Percentiles rank a stretch among this genome's conserved stretches.
These are phyloP conservation scores for Sipha flava DNA, from an alignment of 1,140 invertebrate genomes.

Conservation along the genomic window DNA sequence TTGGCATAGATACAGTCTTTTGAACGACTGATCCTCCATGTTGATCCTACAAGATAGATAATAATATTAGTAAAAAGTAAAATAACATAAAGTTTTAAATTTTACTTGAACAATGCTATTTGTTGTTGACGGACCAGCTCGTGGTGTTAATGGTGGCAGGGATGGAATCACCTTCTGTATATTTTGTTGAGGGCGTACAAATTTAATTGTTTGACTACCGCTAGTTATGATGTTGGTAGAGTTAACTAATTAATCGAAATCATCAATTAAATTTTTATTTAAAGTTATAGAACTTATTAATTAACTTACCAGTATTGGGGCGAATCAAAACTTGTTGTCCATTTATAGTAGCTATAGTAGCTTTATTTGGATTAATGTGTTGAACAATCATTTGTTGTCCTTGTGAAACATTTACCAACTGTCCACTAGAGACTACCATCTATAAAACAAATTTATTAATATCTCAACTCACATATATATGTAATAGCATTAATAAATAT, in stretches of 20 bases:
- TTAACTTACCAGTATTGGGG: constrained; percentile 36
- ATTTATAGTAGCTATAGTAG: constrained; percentile 64
- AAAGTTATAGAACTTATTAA: not conserved
- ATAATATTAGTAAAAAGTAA: not conserved
- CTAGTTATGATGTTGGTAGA: not conserved
- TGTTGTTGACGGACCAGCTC: not conserved
- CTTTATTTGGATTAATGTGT: constrained; percentile 65
- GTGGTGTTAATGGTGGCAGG: constrained; percentile 13
- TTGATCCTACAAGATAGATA: not conserved
- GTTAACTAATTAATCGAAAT: not conserved
- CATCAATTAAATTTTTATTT: not conserved
- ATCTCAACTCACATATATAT: no score
- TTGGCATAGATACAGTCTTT: not conserved
- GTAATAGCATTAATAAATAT: no score
- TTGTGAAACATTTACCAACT: constrained; percentile 66
- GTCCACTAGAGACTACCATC: constrained; percentile 46
- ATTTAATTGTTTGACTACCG: not conserved
- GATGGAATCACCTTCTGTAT: constrained; percentile 10
- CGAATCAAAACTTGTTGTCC: constrained; percentile 73
- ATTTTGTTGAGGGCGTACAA: not conserved
- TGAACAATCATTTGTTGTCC: constrained; percentile 55
- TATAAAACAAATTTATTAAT: constrained; percentile 35
- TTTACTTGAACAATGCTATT: not conserved
- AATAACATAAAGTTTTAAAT: not conserved
- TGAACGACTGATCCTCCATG: constrained; percentile 37